phyloP scores from a whole-genome alignment of 2,113 vertebrate species.

The Arenaria interpres region DNA sequence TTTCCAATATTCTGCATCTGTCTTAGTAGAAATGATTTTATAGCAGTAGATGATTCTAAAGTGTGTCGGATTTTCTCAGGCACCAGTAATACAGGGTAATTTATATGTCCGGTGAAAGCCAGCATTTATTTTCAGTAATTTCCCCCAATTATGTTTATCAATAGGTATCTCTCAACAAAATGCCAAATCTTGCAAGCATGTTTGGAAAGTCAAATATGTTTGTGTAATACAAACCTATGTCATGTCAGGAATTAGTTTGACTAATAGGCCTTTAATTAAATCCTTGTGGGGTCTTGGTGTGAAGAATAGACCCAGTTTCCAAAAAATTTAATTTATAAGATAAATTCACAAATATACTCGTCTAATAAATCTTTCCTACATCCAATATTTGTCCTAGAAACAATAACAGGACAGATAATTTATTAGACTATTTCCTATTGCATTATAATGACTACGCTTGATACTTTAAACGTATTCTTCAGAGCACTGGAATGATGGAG shows the following conservation, averaged over 20 bases:
- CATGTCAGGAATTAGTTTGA: conserved; percentile 81
- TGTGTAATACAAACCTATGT: conserved; percentile 79
- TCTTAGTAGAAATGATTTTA: not conserved
- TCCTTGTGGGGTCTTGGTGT: conserved; percentile 79
- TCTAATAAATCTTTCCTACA: conserved; percentile 68
- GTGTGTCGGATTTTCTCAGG: not conserved
- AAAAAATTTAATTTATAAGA: conserved; percentile 76
- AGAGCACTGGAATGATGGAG: not conserved
- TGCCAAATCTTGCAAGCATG: conserved; percentile 67
- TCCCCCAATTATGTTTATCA: conserved; percentile 74
- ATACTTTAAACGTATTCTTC: conserved; percentile 3
- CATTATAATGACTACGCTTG: conserved; percentile 2
- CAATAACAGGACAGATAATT: conserved; percentile 60
- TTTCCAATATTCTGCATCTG: not conserved
- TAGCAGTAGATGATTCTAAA: not conserved
- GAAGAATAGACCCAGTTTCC: conserved; percentile 66
- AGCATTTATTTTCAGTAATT: conserved; percentile 68
- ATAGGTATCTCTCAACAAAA: conserved; percentile 75
- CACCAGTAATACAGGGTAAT: not conserved
- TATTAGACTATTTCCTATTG: conserved; percentile 59
- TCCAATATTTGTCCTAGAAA: conserved; percentile 52
- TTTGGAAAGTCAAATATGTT: conserved; percentile 80
- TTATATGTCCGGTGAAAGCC: not conserved
- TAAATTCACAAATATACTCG: conserved; percentile 70
- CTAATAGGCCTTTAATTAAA: conserved; percentile 82